phyloP scores from a whole-genome alignment of 1,140 invertebrate species.

The Archegozetes longisetosus region DNA sequence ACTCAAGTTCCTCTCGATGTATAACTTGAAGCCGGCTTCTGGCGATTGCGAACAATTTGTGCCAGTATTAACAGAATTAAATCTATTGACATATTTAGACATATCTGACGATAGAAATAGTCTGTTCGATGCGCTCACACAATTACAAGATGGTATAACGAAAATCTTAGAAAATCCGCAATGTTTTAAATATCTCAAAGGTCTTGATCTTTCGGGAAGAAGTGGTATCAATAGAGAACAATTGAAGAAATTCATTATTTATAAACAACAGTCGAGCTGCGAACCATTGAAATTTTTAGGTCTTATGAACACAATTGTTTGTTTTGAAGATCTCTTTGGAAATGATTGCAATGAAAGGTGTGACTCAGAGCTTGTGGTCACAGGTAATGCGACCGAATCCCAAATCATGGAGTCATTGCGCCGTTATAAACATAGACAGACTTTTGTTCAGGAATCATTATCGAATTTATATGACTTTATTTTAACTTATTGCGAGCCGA shows the following conservation, averaged over 20 bases:
- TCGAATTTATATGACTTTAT: background rate
- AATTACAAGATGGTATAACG: slow-evolving; percentile 31
- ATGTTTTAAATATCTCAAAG: slow-evolving; percentile 42
- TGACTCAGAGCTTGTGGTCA: background rate
- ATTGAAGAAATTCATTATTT: slow-evolving; percentile 26
- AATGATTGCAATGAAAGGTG: background rate
- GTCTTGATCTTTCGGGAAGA: slow-evolving; percentile 51
- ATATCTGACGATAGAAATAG: slow-evolving; percentile 44
- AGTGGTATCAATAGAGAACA: slow-evolving; percentile 38
- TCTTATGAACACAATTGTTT: slow-evolving; percentile 6
- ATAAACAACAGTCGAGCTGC: background rate
- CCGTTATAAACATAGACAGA: background rate
- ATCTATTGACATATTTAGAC: slow-evolving; percentile 43
- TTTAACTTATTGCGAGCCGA: background rate
- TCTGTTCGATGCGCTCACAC: slow-evolving; percentile 32
- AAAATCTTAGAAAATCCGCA: slow-evolving; percentile 34
- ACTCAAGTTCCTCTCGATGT: slow-evolving; percentile 26
- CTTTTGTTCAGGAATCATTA: background rate
- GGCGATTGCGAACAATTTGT: slow-evolving; percentile 29
- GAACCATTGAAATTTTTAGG: background rate
- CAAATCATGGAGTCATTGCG: background rate
- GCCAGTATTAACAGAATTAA: slow-evolving; percentile 40
- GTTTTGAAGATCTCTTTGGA: slow-evolving; percentile 19
- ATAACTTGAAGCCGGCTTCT: background rate
- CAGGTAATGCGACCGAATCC: background rate